Evolutionary conservation across 2,113 vertebrate genomes (phyloP).

Genomic region (human (Homo sapiens)): DNA sequence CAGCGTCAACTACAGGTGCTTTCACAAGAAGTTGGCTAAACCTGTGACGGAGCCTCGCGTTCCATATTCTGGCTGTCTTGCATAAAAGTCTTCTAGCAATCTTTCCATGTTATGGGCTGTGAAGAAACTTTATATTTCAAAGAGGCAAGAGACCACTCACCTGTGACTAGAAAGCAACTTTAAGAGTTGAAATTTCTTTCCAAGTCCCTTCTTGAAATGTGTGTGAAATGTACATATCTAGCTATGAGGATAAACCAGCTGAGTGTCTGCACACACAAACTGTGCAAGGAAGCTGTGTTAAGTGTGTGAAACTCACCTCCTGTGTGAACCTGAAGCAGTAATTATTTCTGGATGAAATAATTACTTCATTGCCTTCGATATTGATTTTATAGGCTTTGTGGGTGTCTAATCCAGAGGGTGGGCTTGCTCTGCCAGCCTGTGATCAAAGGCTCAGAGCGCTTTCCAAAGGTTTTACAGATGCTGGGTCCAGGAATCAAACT

Average conservation of each 20-base stretch:
- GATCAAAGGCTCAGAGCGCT: background rate
- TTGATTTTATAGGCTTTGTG: too few relatives aligned
- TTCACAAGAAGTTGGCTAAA: background rate
- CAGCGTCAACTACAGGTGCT: background rate
- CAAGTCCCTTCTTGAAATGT: background rate
- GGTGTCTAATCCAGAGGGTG: background rate
- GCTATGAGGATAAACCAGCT: background rate
- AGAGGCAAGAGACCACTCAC: background rate
- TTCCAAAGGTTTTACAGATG: accelerated
- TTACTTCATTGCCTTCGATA: background rate
- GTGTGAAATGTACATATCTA: background rate
- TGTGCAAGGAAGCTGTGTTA: background rate
- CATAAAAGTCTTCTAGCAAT: background rate
- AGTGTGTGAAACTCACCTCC: background rate
- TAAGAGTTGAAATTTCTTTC: background rate
- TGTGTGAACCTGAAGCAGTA: background rate
- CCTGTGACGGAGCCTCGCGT: background rate
- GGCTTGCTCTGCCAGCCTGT: background rate
- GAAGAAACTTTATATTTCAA: background rate
- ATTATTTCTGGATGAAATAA: background rate
- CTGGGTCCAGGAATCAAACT: background rate
- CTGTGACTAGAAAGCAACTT: background rate
- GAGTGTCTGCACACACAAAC: background rate
- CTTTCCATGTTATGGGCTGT: background rate
- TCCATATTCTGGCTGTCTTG: background rate